Evolutionary conservation across 2,888 invertebrate species (phyloP).

Genomic region (Chloroclystis v-ata): DNA sequence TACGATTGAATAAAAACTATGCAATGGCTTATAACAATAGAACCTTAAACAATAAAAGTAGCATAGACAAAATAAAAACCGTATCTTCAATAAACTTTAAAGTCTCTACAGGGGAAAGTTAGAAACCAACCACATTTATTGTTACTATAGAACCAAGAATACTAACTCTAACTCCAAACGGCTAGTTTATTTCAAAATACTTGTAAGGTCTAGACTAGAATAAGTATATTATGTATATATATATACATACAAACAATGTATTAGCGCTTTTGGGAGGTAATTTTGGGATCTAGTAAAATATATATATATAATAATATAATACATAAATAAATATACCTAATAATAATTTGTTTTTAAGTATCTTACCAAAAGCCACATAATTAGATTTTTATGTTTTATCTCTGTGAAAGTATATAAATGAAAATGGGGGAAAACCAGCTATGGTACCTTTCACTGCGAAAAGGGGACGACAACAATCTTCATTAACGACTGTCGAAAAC

Average conservation of each 20-base stretch:
- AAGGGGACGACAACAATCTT: conserved; percentile 21
- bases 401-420: no score
- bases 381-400: no score
- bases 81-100: neutral
- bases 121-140: neutral
- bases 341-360: no score
- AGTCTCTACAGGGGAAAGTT: neutral
- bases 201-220: neutral
- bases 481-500: conserved; percentile 25
- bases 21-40: neutral
- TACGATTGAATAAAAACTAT: no score
- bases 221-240: no score
- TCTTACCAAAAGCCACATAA: no score
- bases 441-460: neutral
- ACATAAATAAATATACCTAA: no score
- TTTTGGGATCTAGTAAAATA: no score
- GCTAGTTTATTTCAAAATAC: neutral
- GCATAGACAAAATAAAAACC: neutral
- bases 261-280: no score
- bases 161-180: neutral
- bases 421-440: conserved; percentile 1
- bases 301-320: no score
- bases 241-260: no score
- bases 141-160: neutral
- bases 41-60: neutral